Evolutionary conservation across 2,888 invertebrate species (phyloP).

Genomic region (Blomia tropicalis): DNA sequence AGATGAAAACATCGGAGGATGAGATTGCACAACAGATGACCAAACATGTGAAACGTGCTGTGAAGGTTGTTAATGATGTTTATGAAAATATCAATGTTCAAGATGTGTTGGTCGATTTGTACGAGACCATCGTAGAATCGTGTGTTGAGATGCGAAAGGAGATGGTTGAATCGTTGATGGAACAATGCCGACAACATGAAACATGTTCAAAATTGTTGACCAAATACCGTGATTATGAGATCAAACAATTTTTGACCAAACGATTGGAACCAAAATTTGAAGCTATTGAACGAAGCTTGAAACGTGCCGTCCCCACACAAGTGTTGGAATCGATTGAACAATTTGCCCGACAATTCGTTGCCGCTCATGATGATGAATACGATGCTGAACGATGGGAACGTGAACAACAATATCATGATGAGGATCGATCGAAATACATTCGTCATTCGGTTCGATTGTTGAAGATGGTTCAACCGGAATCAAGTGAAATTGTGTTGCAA

Average conservation of each 20-base stretch:
- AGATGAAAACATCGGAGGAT: not conserved
- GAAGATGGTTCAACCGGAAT: conserved; percentile 5
- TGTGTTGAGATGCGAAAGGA: not conserved
- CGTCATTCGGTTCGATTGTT: not conserved
- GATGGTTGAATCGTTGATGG: not conserved
- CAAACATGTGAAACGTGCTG: not conserved
- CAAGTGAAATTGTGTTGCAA: not conserved
- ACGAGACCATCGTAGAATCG: not conserved
- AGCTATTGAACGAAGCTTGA: not conserved
- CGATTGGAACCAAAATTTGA: not conserved
- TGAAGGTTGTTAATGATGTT: not conserved
- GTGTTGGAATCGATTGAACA: not conserved
- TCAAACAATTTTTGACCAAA: not conserved
- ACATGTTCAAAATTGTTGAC: not conserved
- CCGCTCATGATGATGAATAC: not conserved
- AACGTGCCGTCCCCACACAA: not conserved
- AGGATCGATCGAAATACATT: not conserved
- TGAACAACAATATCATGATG: not conserved
- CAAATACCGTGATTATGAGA: not conserved
- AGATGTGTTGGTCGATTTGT: not conserved
- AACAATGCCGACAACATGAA: not conserved
- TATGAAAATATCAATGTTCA: not conserved
- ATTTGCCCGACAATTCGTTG: not conserved
- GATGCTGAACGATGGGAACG: not conserved
- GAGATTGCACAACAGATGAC: not conserved